Base-by-base conservation (phyloP, 1,140 invertebrate species). In the Cydia pomonella region DNA sequence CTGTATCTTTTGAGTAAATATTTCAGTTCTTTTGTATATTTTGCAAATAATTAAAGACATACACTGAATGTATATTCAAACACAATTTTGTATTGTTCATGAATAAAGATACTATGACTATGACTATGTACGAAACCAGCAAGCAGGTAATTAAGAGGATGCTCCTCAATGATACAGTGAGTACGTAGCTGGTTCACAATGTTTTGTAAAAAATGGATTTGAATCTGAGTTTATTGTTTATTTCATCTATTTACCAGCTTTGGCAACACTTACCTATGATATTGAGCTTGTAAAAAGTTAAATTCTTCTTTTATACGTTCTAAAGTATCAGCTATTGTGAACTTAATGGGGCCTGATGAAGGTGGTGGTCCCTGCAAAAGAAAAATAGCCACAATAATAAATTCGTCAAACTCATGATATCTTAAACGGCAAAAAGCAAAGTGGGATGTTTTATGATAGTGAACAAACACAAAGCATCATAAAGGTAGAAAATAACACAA, bases 281-380 rank as follows among this genome's bases (percentile, higher is more conserved):
- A 99, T 94, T 99, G 98, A 78, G 98, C 97, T 95, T 99, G 98
- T 81, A 99, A 95, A 94, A 99, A 99, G 95, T 98, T 98, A 94
- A 99, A 99, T 95, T 99, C 98, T 94, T 99, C 98, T 95, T 99
- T 99, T 90, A 99, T 99, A 87, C 98, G 95, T 93, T 99, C 98
- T 94, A 98, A 97, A 84, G 97, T 98, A 93, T 99, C 98, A 62
- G 97, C 96, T 87, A 99, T 97, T 76, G 98, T 99, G 94, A 99
- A 99, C 93, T 99, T 99, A 90, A 99, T 94, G 94, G 97, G 95
- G 94, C 97, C 95, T 93, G 96, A 94, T 93, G 97, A 96, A 89
- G 97, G 97, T 87, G 97, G 97, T 86, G 97, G 97, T 84, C 97
- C 97, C 97, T 98, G 93, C 73, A 94, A 95, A 84, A 3, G 86